A percentile compares a stretch with the other conserved stretches of the same genome.
These are phyloP conservation scores for Xestoiulus laeticollis DNA, from an alignment of 2,888 invertebrate genomes.

Conservation along the genomic window DNA sequence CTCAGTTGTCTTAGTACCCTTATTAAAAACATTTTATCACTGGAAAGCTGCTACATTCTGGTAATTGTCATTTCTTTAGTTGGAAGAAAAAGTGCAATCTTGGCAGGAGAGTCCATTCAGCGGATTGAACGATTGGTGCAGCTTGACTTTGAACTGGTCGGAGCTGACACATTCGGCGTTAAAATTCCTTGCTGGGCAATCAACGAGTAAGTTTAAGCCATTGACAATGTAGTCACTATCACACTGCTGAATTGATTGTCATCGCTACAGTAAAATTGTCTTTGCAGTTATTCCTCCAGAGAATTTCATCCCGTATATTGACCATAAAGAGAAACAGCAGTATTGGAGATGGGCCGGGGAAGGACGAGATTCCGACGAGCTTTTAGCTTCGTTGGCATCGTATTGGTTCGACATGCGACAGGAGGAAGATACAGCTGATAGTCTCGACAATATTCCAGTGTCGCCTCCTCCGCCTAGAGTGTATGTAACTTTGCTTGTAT, in stretches of 20 bases:
- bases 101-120: constrained; percentile 64
- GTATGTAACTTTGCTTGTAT: too few relatives aligned
- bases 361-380: constrained; percentile 85
- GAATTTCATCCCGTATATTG: constrained; percentile 88
- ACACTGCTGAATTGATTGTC: too few relatives aligned
- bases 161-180: constrained; percentile 79
- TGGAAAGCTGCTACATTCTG: background rate
- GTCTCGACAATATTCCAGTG: constrained; percentile 60
- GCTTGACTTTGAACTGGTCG: constrained; percentile 67
- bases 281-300: constrained; percentile 76
- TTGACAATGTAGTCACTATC: constrained; percentile 38
- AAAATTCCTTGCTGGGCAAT: constrained; percentile 84
- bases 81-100: constrained; percentile 68
- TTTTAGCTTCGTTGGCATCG: constrained; percentile 77
- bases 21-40: background rate
- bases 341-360: constrained; percentile 93
- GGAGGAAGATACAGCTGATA: constrained; percentile 58
- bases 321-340: constrained; percentile 74
- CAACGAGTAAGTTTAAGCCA: constrained; percentile 66
- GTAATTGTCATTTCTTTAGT: constrained; percentile 64
- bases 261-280: constrained; percentile 48
- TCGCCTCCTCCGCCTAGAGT: constrained; percentile 64
- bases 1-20: too few relatives aligned
- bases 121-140: constrained; percentile 63
- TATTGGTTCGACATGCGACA: constrained; percentile 73